Evolutionary conservation across 1,140 invertebrate genomes (phyloP).

Genomic region (Orussus abietinus): DNA sequence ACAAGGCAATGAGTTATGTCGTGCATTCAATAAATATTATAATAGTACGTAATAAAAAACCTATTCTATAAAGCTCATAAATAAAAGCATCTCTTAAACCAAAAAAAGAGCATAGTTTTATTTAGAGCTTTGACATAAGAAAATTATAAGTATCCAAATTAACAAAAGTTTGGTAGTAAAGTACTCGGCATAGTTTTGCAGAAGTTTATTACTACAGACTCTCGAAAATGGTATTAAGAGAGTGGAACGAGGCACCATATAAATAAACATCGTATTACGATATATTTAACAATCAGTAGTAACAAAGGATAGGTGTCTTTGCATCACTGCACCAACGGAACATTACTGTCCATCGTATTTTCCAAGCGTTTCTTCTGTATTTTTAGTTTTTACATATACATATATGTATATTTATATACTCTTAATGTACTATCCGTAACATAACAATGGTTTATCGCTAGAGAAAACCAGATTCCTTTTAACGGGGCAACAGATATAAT

Average conservation of each 20-base stretch:
- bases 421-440: constrained; percentile 26
- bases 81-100: too few species aligned
- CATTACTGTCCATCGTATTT: constrained; percentile 27
- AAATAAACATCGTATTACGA: constrained; percentile 41
- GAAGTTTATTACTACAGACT: too few species aligned
- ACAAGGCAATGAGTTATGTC: too few species aligned
- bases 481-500: constrained; percentile 25
- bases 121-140: too few species aligned
- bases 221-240: too few species aligned
- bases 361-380: constrained; percentile 24
- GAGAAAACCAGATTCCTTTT: constrained; percentile 24
- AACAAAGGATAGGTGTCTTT: constrained; percentile 42
- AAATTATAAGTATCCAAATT: too few species aligned
- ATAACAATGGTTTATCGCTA: constrained; percentile 34
- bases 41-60: too few species aligned
- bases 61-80: too few species aligned
- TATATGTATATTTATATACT: constrained; percentile 24
- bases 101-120: too few species aligned
- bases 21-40: too few species aligned
- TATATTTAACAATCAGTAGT: constrained; percentile 46
- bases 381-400: constrained; percentile 23
- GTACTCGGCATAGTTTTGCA: too few species aligned
- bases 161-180: too few species aligned
- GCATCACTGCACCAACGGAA: constrained; percentile 31
- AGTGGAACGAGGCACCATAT: constrained; percentile 21